Evolutionary conservation across 1,140 invertebrate species (phyloP).

Genomic region (Globodera rostochiensis): DNA sequence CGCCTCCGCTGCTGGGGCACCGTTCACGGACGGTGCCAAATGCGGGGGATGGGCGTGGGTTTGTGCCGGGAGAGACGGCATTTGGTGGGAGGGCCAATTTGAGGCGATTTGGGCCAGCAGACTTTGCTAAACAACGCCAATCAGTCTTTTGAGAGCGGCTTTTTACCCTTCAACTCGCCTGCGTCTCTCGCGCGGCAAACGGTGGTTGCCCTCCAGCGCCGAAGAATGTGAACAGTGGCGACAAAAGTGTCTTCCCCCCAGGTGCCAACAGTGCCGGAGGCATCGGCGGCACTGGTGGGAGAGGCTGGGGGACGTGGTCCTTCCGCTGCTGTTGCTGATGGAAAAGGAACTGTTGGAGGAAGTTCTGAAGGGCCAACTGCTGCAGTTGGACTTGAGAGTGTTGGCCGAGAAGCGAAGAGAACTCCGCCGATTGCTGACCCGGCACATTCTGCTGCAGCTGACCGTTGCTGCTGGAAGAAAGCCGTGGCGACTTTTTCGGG

Average conservation of each 20-base stretch:
- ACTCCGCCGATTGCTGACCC: neutral
- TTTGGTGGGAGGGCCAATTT: neutral
- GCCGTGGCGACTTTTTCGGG: neutral
- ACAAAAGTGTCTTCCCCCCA: neutral
- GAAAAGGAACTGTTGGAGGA: neutral
- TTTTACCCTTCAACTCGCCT: neutral
- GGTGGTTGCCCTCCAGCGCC: neutral
- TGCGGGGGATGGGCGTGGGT: neutral
- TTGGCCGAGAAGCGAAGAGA: neutral
- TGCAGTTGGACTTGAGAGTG: neutral
- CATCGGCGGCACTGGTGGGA: neutral
- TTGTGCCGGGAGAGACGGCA: neutral
- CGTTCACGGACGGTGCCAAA: slow-evolving; percentile 4
- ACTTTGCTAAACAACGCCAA: neutral
- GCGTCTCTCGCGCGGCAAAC: neutral
- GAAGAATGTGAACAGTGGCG: neutral
- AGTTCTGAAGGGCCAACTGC: slow-evolving; percentile 6
- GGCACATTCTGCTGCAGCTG: neutral
- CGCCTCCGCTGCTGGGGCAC: neutral
- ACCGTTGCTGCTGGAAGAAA: neutral
- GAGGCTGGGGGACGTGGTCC: neutral
- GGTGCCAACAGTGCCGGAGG: slow-evolving; percentile 5
- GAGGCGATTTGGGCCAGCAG: neutral
- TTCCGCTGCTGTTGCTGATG: slow-evolving; percentile 10
- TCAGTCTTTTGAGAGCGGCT: no score